Evolutionary conservation across 2,797 vertebrate genomes (phyloP), one percentile per base, ranked within the genome.

Genomic region (Gymnoscopelus braueri): DNA sequence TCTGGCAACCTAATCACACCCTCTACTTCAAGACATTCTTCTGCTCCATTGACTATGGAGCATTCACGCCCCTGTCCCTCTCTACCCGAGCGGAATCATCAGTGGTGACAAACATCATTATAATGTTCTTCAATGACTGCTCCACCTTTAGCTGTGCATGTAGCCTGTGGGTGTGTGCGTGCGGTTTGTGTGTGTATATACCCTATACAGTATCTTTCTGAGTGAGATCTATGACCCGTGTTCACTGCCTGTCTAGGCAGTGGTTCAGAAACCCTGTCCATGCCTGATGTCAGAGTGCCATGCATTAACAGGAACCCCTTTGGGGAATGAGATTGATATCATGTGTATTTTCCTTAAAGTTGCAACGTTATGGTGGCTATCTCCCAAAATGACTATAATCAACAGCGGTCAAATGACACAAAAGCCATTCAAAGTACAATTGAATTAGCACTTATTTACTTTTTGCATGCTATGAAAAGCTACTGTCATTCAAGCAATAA

Each of bases 51-150:
- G 89, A 84, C 70, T 63, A 11, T 67, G 65, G 66, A 86, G 77
- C 69, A 74, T 71, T 81, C 67, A 60, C 3, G 50, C 65, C 78
- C 73, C 81, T 88, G 84, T 90, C 85, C 69, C 86, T 81, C 80
- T 87, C 86, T 77, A 66, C 86, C 90, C 85, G 66, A 75, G 86
- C 89, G 82, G 84, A 91, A 90, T 90, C 82, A 83, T 78, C 47
- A 63, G 69, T 75, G 67, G 79, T 86, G 88, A 91, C 87, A 91
- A 91, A 87, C 86, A 87, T 89, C 87, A 86, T 91, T 89, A 90
- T 81, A 84, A 79, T 84, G 79, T 75, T 82, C 74, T 64, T 82
- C 79, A 86, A 76, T 82, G 82, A 81, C 72, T 9, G n/a, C 72
- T 87, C 78, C 72, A 92, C 89, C 89, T 91, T 88, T 79, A 74